phyloP scores from a whole-genome alignment of 2,113 vertebrate genomes.

The Thryonomys swinderianus region DNA sequence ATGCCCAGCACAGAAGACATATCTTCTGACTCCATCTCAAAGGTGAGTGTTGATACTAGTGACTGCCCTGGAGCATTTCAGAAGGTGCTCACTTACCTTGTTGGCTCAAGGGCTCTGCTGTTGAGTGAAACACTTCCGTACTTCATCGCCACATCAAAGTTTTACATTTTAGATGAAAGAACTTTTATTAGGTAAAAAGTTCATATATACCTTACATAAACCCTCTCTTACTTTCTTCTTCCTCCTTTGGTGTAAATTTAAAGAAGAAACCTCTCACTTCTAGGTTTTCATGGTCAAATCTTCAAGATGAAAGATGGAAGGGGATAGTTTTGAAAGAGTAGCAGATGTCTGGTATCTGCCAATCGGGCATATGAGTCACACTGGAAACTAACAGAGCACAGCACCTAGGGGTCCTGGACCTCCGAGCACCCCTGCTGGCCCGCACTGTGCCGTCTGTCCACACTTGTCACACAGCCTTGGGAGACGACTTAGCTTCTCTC shows the following conservation, averaged over 20 bases:
- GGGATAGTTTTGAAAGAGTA: neutral
- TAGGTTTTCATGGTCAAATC: slow-evolving; percentile 28
- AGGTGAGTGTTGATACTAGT: neutral
- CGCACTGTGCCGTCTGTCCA: neutral
- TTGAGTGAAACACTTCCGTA: neutral
- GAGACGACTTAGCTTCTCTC: neutral
- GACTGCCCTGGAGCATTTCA: neutral
- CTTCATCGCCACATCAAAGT: neutral
- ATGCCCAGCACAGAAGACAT: neutral
- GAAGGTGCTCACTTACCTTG: neutral
- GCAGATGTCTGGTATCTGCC: neutral
- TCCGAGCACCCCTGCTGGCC: neutral
- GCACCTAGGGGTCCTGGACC: neutral
- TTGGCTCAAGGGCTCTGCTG: neutral
- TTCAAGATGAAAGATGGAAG: slow-evolving; percentile 11
- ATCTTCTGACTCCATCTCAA: neutral
- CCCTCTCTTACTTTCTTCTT: neutral
- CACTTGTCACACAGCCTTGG: neutral
- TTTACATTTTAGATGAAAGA: neutral
- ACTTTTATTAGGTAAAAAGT: neutral
- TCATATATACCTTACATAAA: neutral
- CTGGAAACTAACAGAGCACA: accelerated
- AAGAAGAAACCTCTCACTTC: neutral
- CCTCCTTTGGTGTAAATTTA: neutral
- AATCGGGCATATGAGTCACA: neutral